Percentiles rank a stretch among this genome's conserved stretches.
Evolutionary conservation across 35 echinoderm and acorn worm genomes (phyloP).

Genomic region (Amphiura filiformis): DNA sequence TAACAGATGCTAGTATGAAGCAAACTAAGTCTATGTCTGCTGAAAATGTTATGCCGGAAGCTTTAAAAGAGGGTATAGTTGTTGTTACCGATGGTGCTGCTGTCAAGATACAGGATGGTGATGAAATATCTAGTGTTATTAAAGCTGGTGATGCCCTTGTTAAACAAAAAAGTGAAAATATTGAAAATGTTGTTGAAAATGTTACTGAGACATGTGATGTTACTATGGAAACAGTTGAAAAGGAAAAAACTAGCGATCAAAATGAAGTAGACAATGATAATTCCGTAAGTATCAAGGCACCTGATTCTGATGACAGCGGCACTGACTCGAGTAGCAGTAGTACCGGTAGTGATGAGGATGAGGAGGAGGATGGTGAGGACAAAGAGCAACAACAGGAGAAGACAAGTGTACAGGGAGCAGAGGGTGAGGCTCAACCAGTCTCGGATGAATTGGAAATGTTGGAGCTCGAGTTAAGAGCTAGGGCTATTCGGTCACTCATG

Average conservation of each 20-base stretch:
- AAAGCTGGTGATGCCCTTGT: no score
- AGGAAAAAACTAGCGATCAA: no score
- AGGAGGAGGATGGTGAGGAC: neutral
- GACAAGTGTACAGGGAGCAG: neutral
- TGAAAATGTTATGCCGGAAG: neutral
- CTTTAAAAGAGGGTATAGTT: neutral
- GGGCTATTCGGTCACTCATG: slow-evolving; percentile 83
- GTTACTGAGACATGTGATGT: no score
- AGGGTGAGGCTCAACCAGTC: neutral
- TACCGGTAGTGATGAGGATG: neutral
- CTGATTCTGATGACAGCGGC: no score
- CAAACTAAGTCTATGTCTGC: neutral
- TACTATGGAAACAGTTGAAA: no score
- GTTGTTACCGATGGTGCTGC: neutral
- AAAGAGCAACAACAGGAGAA: neutral
- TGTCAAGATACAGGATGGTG: no score
- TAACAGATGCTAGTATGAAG: neutral
- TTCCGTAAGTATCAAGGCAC: neutral
- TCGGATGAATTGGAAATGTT: slow-evolving; percentile 63
- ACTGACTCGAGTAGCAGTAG: neutral
- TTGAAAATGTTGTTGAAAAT: no score
- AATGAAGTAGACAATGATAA: neutral
- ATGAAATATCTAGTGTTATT: no score
- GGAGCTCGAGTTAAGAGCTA: slow-evolving; percentile 69
- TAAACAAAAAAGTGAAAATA: no score